Evolutionary conservation across 2,888 invertebrate genomes (phyloP).

Genomic region (Vannuccia rotundouncinata): DNA sequence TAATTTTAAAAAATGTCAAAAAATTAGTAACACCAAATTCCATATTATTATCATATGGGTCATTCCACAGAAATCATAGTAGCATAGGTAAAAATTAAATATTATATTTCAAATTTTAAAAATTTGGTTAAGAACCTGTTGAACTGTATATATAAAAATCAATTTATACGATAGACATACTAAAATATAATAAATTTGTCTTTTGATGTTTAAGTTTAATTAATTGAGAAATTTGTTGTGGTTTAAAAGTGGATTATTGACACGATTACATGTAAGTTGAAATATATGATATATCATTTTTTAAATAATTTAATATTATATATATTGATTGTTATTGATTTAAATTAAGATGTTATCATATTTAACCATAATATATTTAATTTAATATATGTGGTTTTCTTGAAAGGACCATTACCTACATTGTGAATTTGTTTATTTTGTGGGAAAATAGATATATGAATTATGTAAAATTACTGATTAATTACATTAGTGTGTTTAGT

Average conservation of each 20-base stretch:
- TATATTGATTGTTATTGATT: conserved; percentile 19
- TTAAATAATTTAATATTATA: background rate
- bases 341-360: background rate
- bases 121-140: conserved; percentile 2
- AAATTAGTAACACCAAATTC: too few species aligned
- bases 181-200: background rate
- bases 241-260: conserved; percentile 13
- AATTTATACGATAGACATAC: background rate
- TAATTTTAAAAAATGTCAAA: too few species aligned
- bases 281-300: background rate
- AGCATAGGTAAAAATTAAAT: background rate
- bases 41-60: too few species aligned
- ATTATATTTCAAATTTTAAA: background rate
- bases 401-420: background rate
- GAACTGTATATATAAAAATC: background rate
- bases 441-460: background rate
- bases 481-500: background rate
- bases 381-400: background rate
- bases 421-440: conserved; percentile 14
- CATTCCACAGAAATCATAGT: conserved; percentile 21
- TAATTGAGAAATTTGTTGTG: conserved; percentile 8
- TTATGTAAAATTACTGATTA: background rate
- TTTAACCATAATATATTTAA: background rate
- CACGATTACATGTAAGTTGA: background rate
- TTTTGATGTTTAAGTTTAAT: conserved; percentile 1